Evolutionary conservation across 2,888 invertebrate genomes (phyloP).

Genomic region (Ferdinandea cuprea): DNA sequence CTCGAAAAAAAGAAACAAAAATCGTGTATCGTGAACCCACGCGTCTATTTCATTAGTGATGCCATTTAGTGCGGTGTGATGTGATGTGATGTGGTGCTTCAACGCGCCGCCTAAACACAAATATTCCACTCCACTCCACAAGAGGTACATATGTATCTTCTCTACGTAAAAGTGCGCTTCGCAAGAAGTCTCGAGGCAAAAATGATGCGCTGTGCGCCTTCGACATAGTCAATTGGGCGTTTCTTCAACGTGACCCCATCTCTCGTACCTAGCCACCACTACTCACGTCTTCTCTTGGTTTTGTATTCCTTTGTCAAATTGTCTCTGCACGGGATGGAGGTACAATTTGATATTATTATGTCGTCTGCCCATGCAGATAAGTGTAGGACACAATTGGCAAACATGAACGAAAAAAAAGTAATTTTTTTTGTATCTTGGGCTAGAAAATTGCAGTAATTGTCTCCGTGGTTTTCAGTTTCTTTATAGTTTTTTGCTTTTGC

Average conservation of each 20-base stretch:
- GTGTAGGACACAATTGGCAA: conserved; percentile 53
- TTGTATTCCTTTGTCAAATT: conserved; percentile 8
- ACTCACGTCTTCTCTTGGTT: background rate
- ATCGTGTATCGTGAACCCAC: conserved; percentile 42
- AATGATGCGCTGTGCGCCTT: conserved; percentile 47
- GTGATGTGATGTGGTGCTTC: conserved; percentile 39
- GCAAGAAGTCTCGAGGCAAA: conserved; percentile 8
- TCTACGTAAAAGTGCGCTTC: background rate
- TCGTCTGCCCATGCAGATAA: conserved; percentile 71
- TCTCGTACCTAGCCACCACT: background rate
- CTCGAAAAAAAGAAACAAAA: background rate
- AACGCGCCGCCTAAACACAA: conserved; percentile 43
- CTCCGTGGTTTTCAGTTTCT: conserved; percentile 50
- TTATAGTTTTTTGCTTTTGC: conserved; percentile 74
- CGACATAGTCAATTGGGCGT: conserved; percentile 56
- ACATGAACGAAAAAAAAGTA: conserved; percentile 10
- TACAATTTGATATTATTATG: conserved; percentile 63
- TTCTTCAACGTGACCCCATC: conserved; percentile 38
- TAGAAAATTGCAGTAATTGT: conserved; percentile 71
- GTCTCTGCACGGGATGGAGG: conserved; percentile 30
- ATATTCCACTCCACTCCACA: background rate
- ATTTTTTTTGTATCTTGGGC: conserved; percentile 34
- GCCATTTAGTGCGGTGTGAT: conserved; percentile 40
- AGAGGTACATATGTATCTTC: conserved; percentile 10
- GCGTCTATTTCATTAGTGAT: conserved; percentile 54